Evolutionary conservation across 1,140 invertebrate genomes (phyloP).

Genomic region (Leptonema lineaticorne): DNA sequence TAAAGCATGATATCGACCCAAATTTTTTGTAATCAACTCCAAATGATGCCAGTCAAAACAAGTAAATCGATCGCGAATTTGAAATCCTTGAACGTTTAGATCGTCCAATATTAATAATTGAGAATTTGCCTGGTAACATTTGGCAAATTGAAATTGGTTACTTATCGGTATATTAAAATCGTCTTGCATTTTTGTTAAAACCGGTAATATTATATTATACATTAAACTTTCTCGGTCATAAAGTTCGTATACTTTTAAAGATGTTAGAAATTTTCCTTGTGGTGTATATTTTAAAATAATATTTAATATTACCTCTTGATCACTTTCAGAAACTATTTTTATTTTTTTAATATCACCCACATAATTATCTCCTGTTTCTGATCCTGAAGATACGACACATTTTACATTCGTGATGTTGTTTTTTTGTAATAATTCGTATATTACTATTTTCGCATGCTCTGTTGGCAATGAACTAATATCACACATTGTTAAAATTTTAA

Average conservation of each 20-base stretch:
- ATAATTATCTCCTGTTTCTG: too few species aligned
- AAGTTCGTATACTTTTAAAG: neutral
- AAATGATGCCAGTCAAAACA: neutral
- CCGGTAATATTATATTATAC: conserved; percentile 48
- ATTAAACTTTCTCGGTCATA: conserved; percentile 45
- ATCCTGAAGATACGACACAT: too few species aligned
- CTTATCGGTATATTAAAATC: conserved; percentile 38
- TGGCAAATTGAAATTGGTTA: conserved; percentile 46
- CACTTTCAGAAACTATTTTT: too few species aligned
- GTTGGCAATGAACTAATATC: too few species aligned
- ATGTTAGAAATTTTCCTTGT: too few species aligned
- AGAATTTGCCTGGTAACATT: conserved; percentile 47
- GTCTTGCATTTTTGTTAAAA: conserved; percentile 45
- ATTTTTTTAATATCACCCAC: too few species aligned
- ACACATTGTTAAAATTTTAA: too few species aligned
- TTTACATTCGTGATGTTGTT: too few species aligned
- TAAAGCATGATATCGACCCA: neutral
- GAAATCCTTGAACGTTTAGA: conserved; percentile 49
- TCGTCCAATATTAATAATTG: conserved; percentile 58
- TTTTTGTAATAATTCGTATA: too few species aligned
- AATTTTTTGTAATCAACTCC: neutral
- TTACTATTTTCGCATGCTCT: too few species aligned
- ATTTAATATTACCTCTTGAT: too few species aligned
- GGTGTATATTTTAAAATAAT: too few species aligned
- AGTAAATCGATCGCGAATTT: conserved; percentile 46